phyloP scores from a whole-genome alignment of 2,113 vertebrate species.

The Myotis davidii region DNA sequence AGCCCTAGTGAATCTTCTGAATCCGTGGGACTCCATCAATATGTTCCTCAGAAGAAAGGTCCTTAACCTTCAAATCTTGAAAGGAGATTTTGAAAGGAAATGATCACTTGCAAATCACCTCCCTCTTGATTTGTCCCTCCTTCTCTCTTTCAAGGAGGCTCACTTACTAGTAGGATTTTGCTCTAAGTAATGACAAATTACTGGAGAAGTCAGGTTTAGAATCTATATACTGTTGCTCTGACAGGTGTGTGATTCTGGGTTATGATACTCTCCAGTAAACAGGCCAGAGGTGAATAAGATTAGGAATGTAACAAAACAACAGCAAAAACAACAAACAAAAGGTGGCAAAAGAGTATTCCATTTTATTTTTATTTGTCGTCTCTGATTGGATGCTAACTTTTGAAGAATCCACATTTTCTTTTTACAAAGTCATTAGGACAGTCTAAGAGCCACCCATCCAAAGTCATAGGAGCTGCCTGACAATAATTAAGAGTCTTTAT shows the following conservation, averaged over 20 bases:
- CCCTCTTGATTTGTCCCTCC: not conserved
- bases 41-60: not conserved
- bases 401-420: not conserved
- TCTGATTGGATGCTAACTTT: not conserved
- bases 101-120: not conserved
- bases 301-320: not conserved
- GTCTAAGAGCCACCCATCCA: not conserved
- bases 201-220: constrained; percentile 26
- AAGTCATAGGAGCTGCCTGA: not conserved
- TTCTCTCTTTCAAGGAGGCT: not conserved
- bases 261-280: not conserved
- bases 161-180: not conserved
- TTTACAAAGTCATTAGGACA: not conserved
- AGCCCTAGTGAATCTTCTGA: not conserved
- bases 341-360: not conserved
- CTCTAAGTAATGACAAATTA: not conserved
- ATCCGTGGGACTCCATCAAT: not conserved
- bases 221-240: not conserved
- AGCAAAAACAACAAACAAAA: not conserved
- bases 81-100: constrained; percentile 25
- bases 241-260: not conserved
- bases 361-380: not conserved
- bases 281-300: not conserved
- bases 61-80: not conserved
- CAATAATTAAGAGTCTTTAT: not conserved